phyloP scores from a whole-genome alignment of 2,113 vertebrate species.

The Tragelaphus scriptus region DNA sequence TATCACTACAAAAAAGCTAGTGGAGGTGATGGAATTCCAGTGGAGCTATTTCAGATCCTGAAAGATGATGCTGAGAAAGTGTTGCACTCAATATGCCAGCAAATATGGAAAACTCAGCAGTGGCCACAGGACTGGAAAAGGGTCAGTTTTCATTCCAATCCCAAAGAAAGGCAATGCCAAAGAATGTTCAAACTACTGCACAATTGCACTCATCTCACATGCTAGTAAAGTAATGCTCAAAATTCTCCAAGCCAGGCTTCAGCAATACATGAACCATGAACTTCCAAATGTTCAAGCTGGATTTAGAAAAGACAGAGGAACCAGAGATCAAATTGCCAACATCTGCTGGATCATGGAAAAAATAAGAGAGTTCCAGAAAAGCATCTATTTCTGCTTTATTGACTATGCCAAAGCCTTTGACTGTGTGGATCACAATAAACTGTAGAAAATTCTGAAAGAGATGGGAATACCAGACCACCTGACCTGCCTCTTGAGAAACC shows the following conservation, averaged over 20 bases:
- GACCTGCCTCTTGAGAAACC: neutral
- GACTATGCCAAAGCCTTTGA: neutral
- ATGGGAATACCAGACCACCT: neutral
- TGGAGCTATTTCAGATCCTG: neutral
- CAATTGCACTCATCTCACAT: neutral
- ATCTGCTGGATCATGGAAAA: neutral
- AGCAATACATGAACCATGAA: rapidly evolving
- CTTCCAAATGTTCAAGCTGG: neutral
- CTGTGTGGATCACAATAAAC: neutral
- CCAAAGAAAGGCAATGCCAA: neutral
- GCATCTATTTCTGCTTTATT: neutral
- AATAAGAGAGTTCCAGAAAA: neutral
- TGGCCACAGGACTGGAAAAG: neutral
- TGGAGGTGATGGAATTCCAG: neutral
- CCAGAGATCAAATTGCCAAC: neutral
- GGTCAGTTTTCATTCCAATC: neutral
- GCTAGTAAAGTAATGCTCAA: neutral
- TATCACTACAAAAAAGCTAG: neutral
- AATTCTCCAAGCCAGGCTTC: neutral
- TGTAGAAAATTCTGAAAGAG: neutral
- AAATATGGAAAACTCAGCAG: neutral
- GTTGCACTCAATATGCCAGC: neutral
- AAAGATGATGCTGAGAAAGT: neutral
- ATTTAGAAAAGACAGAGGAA: neutral
- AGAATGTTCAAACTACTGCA: rapidly evolving